These are phyloP conservation scores for Drosophila sulfurigaster DNA, from an alignment of 1,140 invertebrate genomes.

Conservation along the genomic window DNA sequence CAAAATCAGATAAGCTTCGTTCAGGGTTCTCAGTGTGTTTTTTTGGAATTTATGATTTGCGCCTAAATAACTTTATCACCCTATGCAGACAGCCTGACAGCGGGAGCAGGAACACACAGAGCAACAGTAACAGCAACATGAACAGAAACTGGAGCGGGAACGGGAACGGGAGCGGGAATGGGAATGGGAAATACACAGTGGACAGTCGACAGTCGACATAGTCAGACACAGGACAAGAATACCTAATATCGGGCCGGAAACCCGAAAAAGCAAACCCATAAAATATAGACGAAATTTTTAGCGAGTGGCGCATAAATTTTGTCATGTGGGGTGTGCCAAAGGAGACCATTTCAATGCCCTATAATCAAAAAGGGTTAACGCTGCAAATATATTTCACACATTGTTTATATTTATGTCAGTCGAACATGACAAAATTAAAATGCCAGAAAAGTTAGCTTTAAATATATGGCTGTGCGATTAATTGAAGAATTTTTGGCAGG, in stretches of 20 bases:
- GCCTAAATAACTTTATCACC: conserved; percentile 83
- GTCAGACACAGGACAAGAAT: conserved; percentile 32
- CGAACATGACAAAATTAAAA: conserved; percentile 5
- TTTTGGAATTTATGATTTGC: conserved; percentile 80
- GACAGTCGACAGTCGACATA: not conserved
- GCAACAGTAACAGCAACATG: too few relatives aligned
- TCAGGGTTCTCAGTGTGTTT: conserved; percentile 44
- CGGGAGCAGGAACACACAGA: conserved; percentile 5
- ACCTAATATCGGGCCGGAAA: conserved; percentile 38
- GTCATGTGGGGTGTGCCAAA: conserved; percentile 40
- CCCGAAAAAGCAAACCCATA: conserved; percentile 49
- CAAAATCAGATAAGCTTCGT: conserved; percentile 79
- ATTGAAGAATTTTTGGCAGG: not conserved
- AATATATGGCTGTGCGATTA: not conserved
- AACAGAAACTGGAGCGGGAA: conserved; percentile 6
- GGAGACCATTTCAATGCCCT: conserved; percentile 11
- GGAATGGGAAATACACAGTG: not conserved
- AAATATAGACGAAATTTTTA: conserved; percentile 55
- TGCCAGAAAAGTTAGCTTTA: not conserved
- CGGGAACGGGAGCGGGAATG: not conserved
- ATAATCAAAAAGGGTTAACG: conserved; percentile 29
- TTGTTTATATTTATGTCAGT: conserved; percentile 19
- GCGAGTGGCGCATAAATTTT: conserved; percentile 50
- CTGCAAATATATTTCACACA: conserved; percentile 8
- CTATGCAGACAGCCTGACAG: conserved; percentile 32